Conservation (phyloP, 2,113 vertebrate genomes). For the Chloebia gouldiae region DNA sequence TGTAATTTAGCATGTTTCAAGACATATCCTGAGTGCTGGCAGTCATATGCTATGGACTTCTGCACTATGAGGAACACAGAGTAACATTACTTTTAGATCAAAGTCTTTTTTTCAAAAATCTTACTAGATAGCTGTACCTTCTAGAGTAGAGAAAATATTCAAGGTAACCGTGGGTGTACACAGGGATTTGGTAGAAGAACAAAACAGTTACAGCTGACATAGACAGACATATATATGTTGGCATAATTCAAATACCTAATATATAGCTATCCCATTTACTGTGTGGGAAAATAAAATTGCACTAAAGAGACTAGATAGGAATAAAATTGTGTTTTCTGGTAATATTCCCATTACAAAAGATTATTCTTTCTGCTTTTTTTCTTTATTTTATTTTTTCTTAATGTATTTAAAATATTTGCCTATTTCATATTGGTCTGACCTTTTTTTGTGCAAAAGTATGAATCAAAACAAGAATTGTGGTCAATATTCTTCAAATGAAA, state of each 20-base stretch:
- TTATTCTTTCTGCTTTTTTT: background rate
- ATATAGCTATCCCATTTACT: background rate
- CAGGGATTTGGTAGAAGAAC: background rate
- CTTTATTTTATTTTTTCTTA: background rate
- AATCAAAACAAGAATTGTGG: background rate
- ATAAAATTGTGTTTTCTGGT: background rate
- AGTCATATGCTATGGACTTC: background rate
- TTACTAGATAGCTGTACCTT: background rate
- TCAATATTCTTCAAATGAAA: background rate
- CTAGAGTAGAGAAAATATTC: background rate
- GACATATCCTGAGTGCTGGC: background rate
- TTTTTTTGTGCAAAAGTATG: background rate
- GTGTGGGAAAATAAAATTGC: background rate
- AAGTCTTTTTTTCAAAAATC: background rate
- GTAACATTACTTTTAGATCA: background rate
- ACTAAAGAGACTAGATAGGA: background rate
- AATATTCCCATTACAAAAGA: background rate
- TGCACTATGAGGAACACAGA: background rate
- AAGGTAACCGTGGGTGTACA: background rate
- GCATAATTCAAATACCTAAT: background rate
- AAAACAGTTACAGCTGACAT: background rate
- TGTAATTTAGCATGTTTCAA: background rate
- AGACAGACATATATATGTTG: background rate
- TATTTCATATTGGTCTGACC: background rate
- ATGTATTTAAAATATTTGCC: background rate